Conservation (phyloP, 1,140 invertebrate species). For the Drosophila sulfurigaster region DNA sequence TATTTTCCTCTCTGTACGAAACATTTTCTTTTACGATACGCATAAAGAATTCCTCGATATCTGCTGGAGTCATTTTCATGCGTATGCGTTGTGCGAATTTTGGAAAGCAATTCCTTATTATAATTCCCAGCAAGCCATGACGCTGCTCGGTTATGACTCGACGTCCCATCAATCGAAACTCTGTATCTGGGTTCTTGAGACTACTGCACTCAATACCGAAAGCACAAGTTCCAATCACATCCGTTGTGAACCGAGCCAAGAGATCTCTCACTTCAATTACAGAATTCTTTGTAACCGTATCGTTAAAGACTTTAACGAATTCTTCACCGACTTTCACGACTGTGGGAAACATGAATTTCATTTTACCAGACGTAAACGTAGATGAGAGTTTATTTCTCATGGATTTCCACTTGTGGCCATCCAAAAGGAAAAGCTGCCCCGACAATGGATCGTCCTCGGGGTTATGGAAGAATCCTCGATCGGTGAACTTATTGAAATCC, state of each 20-base stretch:
- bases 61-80: slow-evolving; percentile 83
- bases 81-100: slow-evolving; percentile 52
- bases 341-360: slow-evolving; percentile 86
- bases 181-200: slow-evolving; percentile 85
- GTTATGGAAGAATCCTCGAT: slow-evolving; percentile 85
- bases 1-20: slow-evolving; percentile 85
- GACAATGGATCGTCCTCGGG: slow-evolving; percentile 85
- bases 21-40: slow-evolving; percentile 85
- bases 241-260: slow-evolving; percentile 76
- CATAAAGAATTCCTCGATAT: slow-evolving; percentile 86
- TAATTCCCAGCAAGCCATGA: slow-evolving; percentile 20
- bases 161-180: slow-evolving; percentile 85
- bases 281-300: slow-evolving; percentile 31
- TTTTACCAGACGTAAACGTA: slow-evolving; percentile 87
- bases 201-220: slow-evolving; percentile 88
- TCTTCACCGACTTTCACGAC: slow-evolving; percentile 76
- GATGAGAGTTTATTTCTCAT: slow-evolving; percentile 86
- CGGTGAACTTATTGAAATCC: slow-evolving; percentile 86
- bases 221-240: slow-evolving; percentile 87
- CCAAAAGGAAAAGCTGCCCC: slow-evolving; percentile 84
- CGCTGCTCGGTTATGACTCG: slow-evolving; percentile 51
- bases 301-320: slow-evolving; percentile 65
- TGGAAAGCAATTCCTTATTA: slow-evolving; percentile 59
- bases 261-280: slow-evolving; percentile 70
- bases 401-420: slow-evolving; percentile 86